Conservation (phyloP, 2,888 invertebrate species). For the Coelogynopora nodosa region DNA sequence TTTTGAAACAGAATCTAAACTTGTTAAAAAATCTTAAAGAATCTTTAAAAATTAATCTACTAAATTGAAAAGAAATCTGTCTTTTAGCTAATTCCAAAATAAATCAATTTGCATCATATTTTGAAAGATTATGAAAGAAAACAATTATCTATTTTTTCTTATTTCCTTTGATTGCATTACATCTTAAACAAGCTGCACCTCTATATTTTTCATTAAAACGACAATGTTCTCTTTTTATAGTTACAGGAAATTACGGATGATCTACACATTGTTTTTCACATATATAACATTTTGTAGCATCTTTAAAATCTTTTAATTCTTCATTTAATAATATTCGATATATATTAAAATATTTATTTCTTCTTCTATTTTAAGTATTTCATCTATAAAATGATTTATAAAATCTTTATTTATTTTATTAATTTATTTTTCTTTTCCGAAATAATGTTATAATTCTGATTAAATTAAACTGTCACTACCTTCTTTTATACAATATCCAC, state of each 20-base stretch:
- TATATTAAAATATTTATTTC: too few species aligned
- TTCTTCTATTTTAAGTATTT: not conserved
- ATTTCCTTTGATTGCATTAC: not conserved
- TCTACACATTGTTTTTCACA: too few species aligned
- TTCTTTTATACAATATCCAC: not conserved
- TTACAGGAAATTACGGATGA: too few species aligned
- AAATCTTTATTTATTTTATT: not conserved
- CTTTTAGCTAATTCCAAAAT: constrained; percentile 15
- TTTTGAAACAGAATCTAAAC: not conserved
- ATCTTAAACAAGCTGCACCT: not conserved
- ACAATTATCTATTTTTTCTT: constrained; percentile 30
- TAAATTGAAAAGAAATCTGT: not conserved
- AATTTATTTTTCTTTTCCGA: not conserved
- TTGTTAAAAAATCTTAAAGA: not conserved
- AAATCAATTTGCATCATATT: constrained; percentile 35
- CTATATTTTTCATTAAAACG: not conserved
- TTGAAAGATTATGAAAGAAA: constrained; percentile 38
- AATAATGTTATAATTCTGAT: not conserved
- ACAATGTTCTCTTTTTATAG: not conserved
- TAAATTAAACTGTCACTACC: not conserved
- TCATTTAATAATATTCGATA: too few species aligned
- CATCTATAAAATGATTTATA: not conserved
- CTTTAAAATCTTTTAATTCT: too few species aligned
- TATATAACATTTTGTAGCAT: too few species aligned
- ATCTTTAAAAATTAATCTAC: not conserved